Evolutionary conservation across 2,113 vertebrate genomes (phyloP), one percentile per base, ranked within the genome.

Genomic region (Callipepla squamata): DNA sequence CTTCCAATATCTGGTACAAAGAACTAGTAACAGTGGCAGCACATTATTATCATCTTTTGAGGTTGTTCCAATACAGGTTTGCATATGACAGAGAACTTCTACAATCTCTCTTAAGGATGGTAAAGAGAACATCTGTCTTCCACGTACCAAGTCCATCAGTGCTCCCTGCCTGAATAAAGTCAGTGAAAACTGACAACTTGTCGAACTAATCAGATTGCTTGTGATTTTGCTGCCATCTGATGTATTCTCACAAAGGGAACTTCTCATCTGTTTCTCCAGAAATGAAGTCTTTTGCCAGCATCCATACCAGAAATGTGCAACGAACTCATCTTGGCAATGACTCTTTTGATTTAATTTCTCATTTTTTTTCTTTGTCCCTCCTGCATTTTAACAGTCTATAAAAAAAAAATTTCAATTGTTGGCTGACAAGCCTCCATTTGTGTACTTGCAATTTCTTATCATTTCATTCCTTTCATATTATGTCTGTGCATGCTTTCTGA

Each of bases 61-160:
- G 65, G 62, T 77, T 93, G 55, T 65, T 93, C 50, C 58, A 92
- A 44, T 7, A 4, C 53, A 85, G 72, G 73, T 75, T 85, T 78
- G 65, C 45, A 70, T 44, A 36, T 73, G 63, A 94, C 38, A 70
- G 34, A 36, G 13, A 85, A 85, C 76, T 95, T 94, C 53, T 92
- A 92, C 92, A 89, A 78, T 78, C 55, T 89, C 5, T 2, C 74
- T 77, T 80, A 89, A 9, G 65, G 78, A 92, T 48, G 76, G 53
- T 81, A 95, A 95, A 90, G 40, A 55, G 42, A 95, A 93, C 80
- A 94, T 85, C 95, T 94, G 92, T 84, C 72, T 92, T 94, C 65
- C 44, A 45, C 51, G 80, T 38, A 95, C 72, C 96, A 91, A 96
- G 58, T 26, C 45, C 58, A 68, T 65, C 82, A 78, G 15, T 50